Base-by-base conservation (phyloP, 2,888 invertebrate species). In the Caprella mutica region DNA sequence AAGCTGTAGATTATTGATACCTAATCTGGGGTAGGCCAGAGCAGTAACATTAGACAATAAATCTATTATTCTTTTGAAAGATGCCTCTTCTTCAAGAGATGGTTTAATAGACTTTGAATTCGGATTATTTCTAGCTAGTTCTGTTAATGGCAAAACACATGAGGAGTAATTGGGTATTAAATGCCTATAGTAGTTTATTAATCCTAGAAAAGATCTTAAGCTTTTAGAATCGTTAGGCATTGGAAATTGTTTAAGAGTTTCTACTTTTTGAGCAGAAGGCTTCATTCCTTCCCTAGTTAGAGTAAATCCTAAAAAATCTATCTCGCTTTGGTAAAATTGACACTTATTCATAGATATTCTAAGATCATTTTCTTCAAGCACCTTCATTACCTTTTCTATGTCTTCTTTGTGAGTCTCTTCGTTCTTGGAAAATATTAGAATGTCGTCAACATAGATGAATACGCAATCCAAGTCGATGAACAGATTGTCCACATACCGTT, bases 401-500 rank as follows among this genome's bases (percentile, higher is more conserved):
- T 44, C 27, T 1, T 12, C 17, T 26, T 14, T 33, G n/a, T 56
- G 44, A 29, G 51, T n/a, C 24, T 51, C 17, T 12, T 17, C 19
- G 21, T 2, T 35, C 12, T 29, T 43, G n/a, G 44, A 43, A 35
- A 26, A 42, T 12, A 56, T 19, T 1, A 51, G 6, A 26, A 51
- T 30, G 26, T 56, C 43, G n/a, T 42, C 48, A 14, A 48, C n/a
- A 29, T 48, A 48, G 14, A 21, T 27, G 29, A 48, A 48, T 17
- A 4, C 29, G 29, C 29, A 27, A 5, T 21, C 5, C 14, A 48
- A 14, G 29, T 48, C 19, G 17, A 29, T 29, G n/a, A 48, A 29
- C 17, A 48, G 1, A 19, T 26, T 48, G 48, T 48, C 48, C n/a
- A 48, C 17, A 43, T 43, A 19, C 24, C 44, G 23, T n/a, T 44